Evolutionary conservation across 2,888 invertebrate species (phyloP).

Genomic region (Nephrotoma guestfalica): DNA sequence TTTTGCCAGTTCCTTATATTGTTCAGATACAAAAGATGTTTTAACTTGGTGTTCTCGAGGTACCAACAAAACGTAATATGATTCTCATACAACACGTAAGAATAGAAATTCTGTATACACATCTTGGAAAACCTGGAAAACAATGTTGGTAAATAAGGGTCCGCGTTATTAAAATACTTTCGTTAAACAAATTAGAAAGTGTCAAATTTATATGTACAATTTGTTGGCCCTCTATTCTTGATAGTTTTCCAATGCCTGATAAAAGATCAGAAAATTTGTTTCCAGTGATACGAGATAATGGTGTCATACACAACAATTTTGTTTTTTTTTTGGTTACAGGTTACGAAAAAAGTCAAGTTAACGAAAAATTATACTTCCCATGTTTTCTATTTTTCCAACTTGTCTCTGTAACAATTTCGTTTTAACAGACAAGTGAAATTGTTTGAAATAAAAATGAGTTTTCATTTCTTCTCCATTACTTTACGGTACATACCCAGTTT

Average conservation of each 20-base stretch:
- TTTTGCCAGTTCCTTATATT: neutral
- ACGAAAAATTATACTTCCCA: conserved; percentile 3
- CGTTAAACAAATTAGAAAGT: too few relatives aligned
- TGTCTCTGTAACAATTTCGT: neutral
- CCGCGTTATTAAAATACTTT: neutral
- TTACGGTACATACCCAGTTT: neutral
- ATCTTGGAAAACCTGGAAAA: neutral
- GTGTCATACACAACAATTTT: neutral
- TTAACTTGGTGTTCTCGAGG: neutral
- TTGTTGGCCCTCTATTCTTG: too few relatives aligned
- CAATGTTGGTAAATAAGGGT: neutral
- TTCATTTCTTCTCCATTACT: neutral
- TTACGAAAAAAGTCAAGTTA: neutral
- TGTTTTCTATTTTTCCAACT: neutral
- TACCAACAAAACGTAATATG: neutral
- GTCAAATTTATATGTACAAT: too few relatives aligned
- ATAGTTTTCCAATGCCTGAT: neutral
- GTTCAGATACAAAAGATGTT: neutral
- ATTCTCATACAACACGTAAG: neutral
- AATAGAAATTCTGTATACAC: neutral
- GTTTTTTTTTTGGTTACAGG: neutral
- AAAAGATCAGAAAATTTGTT: neutral
- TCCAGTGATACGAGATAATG: neutral
- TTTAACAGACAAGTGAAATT: neutral
- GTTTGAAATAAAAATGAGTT: neutral